Base-by-base conservation (phyloP, 2,113 vertebrate genomes). In the Tyto alba region DNA sequence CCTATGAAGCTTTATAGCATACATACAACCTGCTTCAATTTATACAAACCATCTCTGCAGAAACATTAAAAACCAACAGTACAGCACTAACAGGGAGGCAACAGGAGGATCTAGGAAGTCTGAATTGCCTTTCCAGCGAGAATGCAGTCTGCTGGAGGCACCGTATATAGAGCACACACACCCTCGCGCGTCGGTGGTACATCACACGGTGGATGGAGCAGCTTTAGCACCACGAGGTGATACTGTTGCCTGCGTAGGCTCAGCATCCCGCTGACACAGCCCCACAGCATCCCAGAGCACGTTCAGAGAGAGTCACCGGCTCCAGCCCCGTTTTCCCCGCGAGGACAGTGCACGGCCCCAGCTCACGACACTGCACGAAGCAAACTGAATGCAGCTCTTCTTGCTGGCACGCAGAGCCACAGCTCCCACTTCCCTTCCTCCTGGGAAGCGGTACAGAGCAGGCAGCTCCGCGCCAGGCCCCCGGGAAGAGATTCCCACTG, bases 351-450 rank as follows among this genome's bases (percentile, higher is more conserved):
- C 18, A 4, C 4, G 0, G 59, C n/a, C 48, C 41, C 67, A 23
- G 38, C 29, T 12, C 72, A 14, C 1, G 1, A 12, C 23, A 1
- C 11, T 0, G 12, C 21, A 9, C 5, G 3, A 27, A 48, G 36
- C 68, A 36, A 59, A 62, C 12, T 0, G 4, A 45, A 13, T 1
- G 13, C 57, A 34, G 64, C 26, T 45, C 34, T 47, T n/a, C 5
- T 9, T 40, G 69, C 50, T 10, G 36, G 34, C n/a, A 11, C 0
- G 2, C 56, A 21, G 25, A 40, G 34, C 23, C 30, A 4, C 26
- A 8, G 40, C 71, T 62, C 66, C 27, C 6, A 0, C n/a, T 29
- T 41, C 45, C 16, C 30, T 13, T 34, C 57, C 45, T 15, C 4
- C 16, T 3, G 41, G 41, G 60, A 43, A 50, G 47, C 0, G 4